These are phyloP conservation scores for Danio choprae DNA, from an alignment of 2,797 vertebrate genomes.

Conservation along the genomic window DNA sequence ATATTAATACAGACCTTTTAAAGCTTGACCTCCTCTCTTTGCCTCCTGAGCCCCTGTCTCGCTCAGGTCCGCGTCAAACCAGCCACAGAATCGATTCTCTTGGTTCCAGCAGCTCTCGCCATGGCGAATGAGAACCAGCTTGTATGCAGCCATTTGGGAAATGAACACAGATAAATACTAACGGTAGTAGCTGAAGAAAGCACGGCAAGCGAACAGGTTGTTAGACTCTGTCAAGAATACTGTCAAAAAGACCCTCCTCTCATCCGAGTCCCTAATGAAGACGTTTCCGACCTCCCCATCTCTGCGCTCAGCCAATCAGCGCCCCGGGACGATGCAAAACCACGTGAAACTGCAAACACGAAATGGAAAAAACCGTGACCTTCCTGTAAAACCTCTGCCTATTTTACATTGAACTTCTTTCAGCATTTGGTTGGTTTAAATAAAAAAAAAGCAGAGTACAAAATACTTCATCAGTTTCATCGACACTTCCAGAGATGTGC, in stretches of 20 bases:
- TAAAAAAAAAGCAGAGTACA: too few relatives aligned
- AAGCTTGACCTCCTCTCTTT: conserved; percentile 86
- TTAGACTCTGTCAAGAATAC: neutral
- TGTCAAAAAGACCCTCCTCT: conserved; percentile 22
- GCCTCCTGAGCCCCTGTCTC: conserved; percentile 89
- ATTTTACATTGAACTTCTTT: neutral
- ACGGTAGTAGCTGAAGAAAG: neutral
- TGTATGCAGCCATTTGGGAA: conserved; percentile 85
- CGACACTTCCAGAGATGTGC: neutral
- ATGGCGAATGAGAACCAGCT: conserved; percentile 91
- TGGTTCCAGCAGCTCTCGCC: conserved; percentile 97
- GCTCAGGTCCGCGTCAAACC: conserved; percentile 95
- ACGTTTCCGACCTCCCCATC: conserved; percentile 15
- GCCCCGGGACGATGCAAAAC: neutral
- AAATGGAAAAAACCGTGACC: neutral
- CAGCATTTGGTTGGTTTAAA: neutral
- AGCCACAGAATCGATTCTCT: conserved; percentile 95
- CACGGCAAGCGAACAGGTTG: conserved; percentile 1
- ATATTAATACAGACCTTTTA: conserved; percentile 74
- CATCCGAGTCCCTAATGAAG: conserved; percentile 17
- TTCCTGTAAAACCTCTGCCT: neutral
- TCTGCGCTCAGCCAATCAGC: conserved; percentile 27
- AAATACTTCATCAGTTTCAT: neutral
- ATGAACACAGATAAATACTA: neutral
- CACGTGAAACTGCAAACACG: conserved; percentile 15